phyloP scores from a whole-genome alignment of 2,888 invertebrate genomes.

The Lasioglossum morio region DNA sequence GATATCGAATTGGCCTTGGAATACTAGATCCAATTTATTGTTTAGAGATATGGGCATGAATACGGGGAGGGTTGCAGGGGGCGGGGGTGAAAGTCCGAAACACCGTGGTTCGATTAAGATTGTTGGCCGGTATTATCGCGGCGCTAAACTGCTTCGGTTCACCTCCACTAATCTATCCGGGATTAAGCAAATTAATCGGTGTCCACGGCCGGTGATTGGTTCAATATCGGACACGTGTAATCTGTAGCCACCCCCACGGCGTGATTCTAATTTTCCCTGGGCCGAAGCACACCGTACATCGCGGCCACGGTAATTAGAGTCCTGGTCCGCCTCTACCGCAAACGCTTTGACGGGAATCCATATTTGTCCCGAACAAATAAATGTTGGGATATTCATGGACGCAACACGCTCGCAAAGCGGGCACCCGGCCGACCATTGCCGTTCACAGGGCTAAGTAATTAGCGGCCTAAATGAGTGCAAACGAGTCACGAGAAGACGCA shows the following conservation, averaged over 20 bases:
- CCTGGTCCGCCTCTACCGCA: constrained; percentile 31
- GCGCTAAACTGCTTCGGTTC: constrained; percentile 8
- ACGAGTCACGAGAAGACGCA: constrained; percentile 16
- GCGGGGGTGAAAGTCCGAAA: constrained; percentile 23
- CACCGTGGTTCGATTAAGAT: constrained; percentile 55
- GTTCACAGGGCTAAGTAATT: constrained; percentile 26
- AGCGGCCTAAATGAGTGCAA: constrained; percentile 2
- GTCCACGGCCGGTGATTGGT: constrained; percentile 40
- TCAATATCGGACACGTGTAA: constrained; percentile 60
- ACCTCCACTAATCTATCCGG: constrained; percentile 48
- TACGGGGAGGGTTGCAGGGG: neutral
- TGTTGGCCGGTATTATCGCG: constrained; percentile 44
- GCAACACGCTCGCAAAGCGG: neutral
- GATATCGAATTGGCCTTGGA: neutral
- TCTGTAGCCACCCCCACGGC: constrained; percentile 17
- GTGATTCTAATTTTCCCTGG: constrained; percentile 52
- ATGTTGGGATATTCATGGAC: constrained; percentile 50
- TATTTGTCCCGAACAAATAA: constrained; percentile 63
- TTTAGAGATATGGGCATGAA: constrained; percentile 23
- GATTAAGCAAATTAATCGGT: constrained; percentile 63
- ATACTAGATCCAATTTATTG: constrained; percentile 38
- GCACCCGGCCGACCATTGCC: neutral
- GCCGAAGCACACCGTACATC: constrained; percentile 3
- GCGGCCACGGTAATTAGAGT: constrained; percentile 54
- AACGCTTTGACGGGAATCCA: constrained; percentile 49